Evolutionary conservation across 2,113 vertebrate species (phyloP), one percentile per base, ranked within the genome.

Genomic region (Pangasianodon hypophthalmus): DNA sequence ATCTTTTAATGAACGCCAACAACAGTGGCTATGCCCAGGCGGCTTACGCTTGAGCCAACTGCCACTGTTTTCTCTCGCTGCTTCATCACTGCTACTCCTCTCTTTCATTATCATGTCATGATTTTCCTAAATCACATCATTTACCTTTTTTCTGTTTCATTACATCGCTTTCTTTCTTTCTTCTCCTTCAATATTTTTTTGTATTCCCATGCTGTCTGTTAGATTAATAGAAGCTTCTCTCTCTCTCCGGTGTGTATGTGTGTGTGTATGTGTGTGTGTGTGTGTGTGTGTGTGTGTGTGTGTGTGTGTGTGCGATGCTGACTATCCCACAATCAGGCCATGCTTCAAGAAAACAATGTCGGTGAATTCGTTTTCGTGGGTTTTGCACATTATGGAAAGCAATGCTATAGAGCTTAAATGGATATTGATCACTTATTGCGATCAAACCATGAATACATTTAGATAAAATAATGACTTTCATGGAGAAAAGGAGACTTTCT

Each of bases 361-460:
- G 87, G 77, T 86, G 64, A 88, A 88, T 91, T 90, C 54, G 83
- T 90, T 91, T 90, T 29, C 50, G 37, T 69, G 82, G 62, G 21
- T 60, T 29, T 64, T 71, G 67, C n/a, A 41, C 88, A 90, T 91
- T 90, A 87, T 85, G 84, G 88, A 91, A 92, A 89, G 84, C 71
- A 82, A 91, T 92, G 89, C 77, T 88, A 77, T 86, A 89, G 86
- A 24, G 84, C 87, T 56, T 86, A 88, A 92, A 91, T 91, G 86
- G 86, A 90, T 93, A 91, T 92, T 89, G 91, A 93, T 92, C 87
- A 58, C 81, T 77, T 52, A 50, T 79, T 86, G 69, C 75, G 75
- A 91, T 91, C 88, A 86, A 90, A 91, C 84, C 91, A 90, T 75
- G 87, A 91, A 92, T 91, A 90, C 89, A 91, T 91, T 91, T 89